Evolutionary conservation across 2,888 invertebrate species (phyloP), one percentile per base, ranked within the genome.

Genomic region (Diaphora mendica): DNA sequence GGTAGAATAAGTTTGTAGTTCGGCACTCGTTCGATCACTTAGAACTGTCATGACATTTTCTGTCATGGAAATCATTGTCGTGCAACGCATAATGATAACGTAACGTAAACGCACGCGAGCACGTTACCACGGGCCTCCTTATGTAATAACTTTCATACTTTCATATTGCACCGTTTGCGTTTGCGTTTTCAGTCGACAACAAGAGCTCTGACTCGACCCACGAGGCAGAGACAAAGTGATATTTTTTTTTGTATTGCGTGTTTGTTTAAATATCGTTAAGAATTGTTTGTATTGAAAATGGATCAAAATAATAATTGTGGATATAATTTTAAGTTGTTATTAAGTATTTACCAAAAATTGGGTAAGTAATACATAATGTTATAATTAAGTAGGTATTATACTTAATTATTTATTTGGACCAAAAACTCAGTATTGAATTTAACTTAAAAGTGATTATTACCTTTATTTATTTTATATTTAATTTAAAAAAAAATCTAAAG

Each of bases 131-230:
- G 74, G 73, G 71, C 65, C 74, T 70, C 69, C 67, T 82, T 84
- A 79, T 76, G 77, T 79, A 82, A 82, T 79, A 67, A 82, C 84
- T 84, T 84, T 83, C 85, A 79, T 82, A 82, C 85, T 84, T 84
- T 83, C 84, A 80, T 82, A 83, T 80, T 73, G 84, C 80, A 83
- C 84, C 73, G 35, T 26, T 71, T 74, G 77, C 75, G 85, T 83
- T 78, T 75, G 72, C 76, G 84, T 82, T 83, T 85, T 85, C 84
- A 84, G 84, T 84, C 79, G 77, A 68, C 77, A 76, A 74, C 67
- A 62, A 76, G 74, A 84, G 65, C 75, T 80, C 82, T 80, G 80
- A 77, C 82, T 83, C 75, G 30, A 55, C 55, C 76, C 73, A 84
- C 83, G 83, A 67, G 65, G 70, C 71, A 70, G 55, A 64, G 76